Conservation (phyloP, 92 coral and sea anemone species). For the Phenganax subtilis region DNA sequence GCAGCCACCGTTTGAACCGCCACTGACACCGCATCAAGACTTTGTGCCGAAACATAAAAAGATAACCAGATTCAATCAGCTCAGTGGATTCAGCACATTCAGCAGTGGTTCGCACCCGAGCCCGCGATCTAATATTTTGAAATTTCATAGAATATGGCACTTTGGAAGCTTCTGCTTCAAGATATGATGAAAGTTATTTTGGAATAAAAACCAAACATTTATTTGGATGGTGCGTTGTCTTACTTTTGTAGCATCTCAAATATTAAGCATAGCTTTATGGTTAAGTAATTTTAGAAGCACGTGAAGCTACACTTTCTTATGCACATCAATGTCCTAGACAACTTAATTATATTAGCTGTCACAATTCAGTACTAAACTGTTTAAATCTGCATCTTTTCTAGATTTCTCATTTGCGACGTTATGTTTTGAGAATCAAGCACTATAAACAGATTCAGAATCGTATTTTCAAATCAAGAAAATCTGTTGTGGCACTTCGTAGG, state of each 20-base stretch:
- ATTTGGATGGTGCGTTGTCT: slow-evolving; percentile 23
- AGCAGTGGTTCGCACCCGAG: neutral
- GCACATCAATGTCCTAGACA: too few species aligned
- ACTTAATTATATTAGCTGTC: too few species aligned
- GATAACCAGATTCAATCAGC: too few species aligned
- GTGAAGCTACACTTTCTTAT: too few species aligned
- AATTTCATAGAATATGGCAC: neutral
- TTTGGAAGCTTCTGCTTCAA: too few species aligned
- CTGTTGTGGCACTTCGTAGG: neutral
- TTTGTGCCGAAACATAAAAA: too few species aligned
- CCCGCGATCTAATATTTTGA: neutral
- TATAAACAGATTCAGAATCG: neutral
- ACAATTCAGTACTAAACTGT: too few species aligned
- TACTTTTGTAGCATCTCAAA: neutral
- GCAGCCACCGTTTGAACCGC: too few species aligned
- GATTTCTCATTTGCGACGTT: slow-evolving; percentile 15
- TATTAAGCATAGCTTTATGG: too few species aligned
- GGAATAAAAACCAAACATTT: neutral
- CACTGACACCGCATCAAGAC: too few species aligned
- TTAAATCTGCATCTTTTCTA: neutral
- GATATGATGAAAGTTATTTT: neutral
- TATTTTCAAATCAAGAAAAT: neutral
- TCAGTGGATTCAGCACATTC: too few species aligned
- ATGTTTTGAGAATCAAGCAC: neutral
- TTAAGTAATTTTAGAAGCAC: too few species aligned